phyloP scores from a whole-genome alignment of 2,113 vertebrate species.

The Laterallus jamaicensis region DNA sequence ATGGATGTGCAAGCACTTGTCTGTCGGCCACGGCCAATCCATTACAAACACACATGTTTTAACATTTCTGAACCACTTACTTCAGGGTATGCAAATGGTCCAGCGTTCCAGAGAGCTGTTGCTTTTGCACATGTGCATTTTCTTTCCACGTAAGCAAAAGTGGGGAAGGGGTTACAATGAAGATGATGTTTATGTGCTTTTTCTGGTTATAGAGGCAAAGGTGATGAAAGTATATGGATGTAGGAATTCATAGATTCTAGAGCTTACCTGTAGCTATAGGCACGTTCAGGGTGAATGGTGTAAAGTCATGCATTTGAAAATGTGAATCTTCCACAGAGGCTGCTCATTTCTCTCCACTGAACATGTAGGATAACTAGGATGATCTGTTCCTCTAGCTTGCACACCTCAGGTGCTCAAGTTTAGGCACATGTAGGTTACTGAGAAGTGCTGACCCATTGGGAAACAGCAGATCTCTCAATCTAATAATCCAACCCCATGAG shows the following conservation, averaged over 20 bases:
- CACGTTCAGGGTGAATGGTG: neutral
- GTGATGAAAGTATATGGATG: neutral
- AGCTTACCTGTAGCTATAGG: neutral
- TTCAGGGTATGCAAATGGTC: neutral
- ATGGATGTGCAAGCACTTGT: accelerated
- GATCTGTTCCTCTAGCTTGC: neutral
- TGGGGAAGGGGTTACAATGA: neutral
- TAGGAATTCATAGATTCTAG: neutral
- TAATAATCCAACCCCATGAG: neutral
- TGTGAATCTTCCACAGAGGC: neutral
- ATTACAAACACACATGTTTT: neutral
- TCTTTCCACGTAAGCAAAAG: neutral
- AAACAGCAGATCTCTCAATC: neutral
- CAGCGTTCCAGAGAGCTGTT: neutral
- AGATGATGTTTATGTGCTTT: neutral
- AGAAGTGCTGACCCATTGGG: neutral
- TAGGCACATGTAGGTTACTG: neutral
- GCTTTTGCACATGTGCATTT: neutral
- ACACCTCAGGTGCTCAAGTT: neutral
- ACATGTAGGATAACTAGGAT: neutral
- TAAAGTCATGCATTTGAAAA: neutral
- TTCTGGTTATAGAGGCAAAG: neutral
- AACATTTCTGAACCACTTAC: neutral
- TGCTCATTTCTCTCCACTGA: neutral
- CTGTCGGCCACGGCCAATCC: neutral